Conservation (phyloP, 2,888 invertebrate genomes). For the Dorcus hopei region DNA sequence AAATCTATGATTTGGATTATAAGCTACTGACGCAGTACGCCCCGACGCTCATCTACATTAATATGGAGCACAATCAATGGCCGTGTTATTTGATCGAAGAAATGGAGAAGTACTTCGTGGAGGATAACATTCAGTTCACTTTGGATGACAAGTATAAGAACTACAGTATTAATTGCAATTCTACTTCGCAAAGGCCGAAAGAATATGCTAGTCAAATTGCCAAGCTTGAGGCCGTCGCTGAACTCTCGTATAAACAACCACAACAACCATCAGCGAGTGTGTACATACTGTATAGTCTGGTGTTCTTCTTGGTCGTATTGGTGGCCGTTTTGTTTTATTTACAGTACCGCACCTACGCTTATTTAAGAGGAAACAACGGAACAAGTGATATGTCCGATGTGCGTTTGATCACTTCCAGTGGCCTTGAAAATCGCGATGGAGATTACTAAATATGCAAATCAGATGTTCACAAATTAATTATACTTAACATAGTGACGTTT, state of each 20-base stretch:
- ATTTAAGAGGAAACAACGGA: not conserved
- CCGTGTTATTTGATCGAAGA: constrained; percentile 42
- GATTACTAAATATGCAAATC: not conserved
- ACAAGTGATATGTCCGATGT: constrained; percentile 13
- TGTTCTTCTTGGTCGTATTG: constrained; percentile 31
- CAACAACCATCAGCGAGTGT: constrained; percentile 13
- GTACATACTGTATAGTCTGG: constrained; percentile 23
- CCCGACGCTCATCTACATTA: constrained; percentile 38
- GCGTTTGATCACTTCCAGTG: constrained; percentile 11
- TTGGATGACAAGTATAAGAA: constrained; percentile 10
- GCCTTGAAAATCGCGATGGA: constrained; percentile 6
- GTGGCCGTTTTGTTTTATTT: constrained; percentile 36
- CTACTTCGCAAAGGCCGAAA: not conserved
- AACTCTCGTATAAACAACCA: not conserved
- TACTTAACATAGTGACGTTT: no score
- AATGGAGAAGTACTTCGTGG: constrained; percentile 33
- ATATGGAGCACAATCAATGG: constrained; percentile 37
- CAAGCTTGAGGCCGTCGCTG: constrained; percentile 3
- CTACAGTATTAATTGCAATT: constrained; percentile 9
- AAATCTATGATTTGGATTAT: constrained; percentile 41
- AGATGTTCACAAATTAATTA: no score
- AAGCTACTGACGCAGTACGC: constrained; percentile 36
- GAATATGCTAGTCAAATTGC: constrained; percentile 8
- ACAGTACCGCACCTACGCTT: constrained; percentile 26
- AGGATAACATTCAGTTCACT: constrained; percentile 9